Evolutionary conservation across 2,797 vertebrate genomes (phyloP).

Genomic region (Columba guinea): DNA sequence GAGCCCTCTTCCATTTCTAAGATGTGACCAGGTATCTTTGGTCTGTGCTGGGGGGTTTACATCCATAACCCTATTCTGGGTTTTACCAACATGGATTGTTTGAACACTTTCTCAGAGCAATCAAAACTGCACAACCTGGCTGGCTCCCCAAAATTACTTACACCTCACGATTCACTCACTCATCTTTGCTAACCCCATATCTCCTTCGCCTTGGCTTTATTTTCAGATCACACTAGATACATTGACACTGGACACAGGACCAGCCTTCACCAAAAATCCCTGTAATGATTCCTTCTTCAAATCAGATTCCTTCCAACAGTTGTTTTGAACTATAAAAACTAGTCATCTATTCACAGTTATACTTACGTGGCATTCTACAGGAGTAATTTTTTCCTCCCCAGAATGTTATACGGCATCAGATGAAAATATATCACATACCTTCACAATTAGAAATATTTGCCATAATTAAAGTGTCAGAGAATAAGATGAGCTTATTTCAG

Average conservation of each 20-base stretch:
- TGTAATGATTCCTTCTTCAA: neutral
- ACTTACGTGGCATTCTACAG: neutral
- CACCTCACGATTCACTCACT: neutral
- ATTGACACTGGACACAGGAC: no score
- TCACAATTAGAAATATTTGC: neutral
- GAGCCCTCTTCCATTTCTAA: neutral
- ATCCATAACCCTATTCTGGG: fast-evolving
- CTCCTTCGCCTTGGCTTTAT: neutral
- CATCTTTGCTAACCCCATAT: neutral
- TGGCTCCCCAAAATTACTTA: neutral
- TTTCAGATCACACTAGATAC: neutral
- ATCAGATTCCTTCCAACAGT: neutral
- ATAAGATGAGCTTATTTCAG: neutral
- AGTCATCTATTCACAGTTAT: neutral
- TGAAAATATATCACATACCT: neutral
- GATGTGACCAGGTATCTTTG: neutral
- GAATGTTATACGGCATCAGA: neutral
- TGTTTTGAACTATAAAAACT: neutral
- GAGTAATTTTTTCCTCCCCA: neutral
- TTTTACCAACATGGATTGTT: neutral
- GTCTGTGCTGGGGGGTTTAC: neutral
- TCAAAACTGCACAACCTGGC: neutral
- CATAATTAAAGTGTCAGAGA: neutral
- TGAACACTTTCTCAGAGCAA: neutral
- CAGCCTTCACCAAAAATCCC: neutral